Base-by-base conservation (phyloP, 2,888 invertebrate genomes). In the Schizotus pectinicornis region DNA sequence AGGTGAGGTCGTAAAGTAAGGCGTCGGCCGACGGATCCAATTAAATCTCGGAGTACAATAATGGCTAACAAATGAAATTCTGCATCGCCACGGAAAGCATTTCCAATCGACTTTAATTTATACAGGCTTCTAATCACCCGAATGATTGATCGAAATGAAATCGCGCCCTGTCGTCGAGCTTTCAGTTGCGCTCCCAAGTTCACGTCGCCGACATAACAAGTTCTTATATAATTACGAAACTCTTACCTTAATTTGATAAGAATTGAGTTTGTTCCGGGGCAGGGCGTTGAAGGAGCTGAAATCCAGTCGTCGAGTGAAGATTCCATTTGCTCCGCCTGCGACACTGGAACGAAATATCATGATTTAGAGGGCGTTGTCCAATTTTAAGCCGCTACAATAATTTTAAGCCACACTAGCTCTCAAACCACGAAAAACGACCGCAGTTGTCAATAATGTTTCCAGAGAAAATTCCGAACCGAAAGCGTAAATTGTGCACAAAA, bases 191-290 rank as follows among this genome's bases (percentile, higher is more conserved):
- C 31, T 33, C 22, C 22, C 22, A 22, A 22, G 22, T 22, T 22
- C 22, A 22, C 22, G 22, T 30, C 14, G 37, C 38, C 22, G 12
- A 35, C 13, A 36, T 12, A 41, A 32, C 35, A 51, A 45, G n/a
- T 35, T 41, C 38, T 37, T 14, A 30, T 32, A 31, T 33, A 35
- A 34, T 52, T 48, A 51, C 38, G 41, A 12, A n/a, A 11, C 51
- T 49, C 88, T 86, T 84, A 95, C 95, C 94, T 98, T 98, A 80
- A 98, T 97, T 86, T 98, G 96, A 86, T 97, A 98, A 76, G 97
- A 96, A 86, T 98, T 98, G 79, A 96, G 90, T 84, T 97, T 97
- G 80, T 94, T 91, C 81, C 90, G 90, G 69, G 98, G 98, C 76
- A 98, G 86, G 70, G 90, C 87, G 81, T 95, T 94, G 87, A 96